Conservation (phyloP, 2,797 vertebrate species). For the Scolopax bukidnonensis region DNA sequence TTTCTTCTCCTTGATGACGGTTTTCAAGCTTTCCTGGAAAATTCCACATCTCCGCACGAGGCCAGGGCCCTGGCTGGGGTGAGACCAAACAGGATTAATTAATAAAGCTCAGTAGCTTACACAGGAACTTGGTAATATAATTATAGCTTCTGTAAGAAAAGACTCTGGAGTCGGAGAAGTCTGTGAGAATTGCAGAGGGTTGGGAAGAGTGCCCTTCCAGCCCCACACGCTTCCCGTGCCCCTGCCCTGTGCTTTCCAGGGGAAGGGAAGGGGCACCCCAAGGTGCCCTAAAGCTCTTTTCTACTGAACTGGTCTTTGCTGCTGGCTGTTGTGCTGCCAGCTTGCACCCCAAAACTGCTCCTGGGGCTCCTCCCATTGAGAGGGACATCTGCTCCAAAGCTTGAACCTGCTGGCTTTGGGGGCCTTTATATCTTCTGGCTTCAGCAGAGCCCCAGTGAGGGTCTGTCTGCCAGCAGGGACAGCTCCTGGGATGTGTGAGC, state of each 20-base stretch:
- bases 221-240: slow-evolving; percentile 36
- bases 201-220: slow-evolving; percentile 75
- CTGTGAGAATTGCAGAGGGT: slow-evolving; percentile 77
- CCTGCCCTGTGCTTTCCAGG: not conserved
- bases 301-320: not conserved
- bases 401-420: not conserved
- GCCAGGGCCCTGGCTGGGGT: not conserved
- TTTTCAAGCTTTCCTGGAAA: slow-evolving; percentile 93
- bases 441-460: rapidly evolving
- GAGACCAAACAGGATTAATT: slow-evolving; percentile 77
- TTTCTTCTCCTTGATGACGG: slow-evolving; percentile 63
- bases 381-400: not conserved
- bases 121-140: slow-evolving; percentile 80
- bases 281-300: not conserved
- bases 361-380: not conserved
- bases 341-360: not conserved
- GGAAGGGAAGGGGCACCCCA: not conserved
- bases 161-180: slow-evolving; percentile 81
- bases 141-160: slow-evolving; percentile 86
- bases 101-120: slow-evolving; percentile 79
- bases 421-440: rapidly evolving
- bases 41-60: slow-evolving; percentile 88
- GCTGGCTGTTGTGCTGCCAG: not conserved
- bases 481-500: not conserved
- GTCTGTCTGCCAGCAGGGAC: not conserved